Evolutionary conservation across 2,797 vertebrate species (phyloP).

Genomic region (Sebastes nivosus): DNA sequence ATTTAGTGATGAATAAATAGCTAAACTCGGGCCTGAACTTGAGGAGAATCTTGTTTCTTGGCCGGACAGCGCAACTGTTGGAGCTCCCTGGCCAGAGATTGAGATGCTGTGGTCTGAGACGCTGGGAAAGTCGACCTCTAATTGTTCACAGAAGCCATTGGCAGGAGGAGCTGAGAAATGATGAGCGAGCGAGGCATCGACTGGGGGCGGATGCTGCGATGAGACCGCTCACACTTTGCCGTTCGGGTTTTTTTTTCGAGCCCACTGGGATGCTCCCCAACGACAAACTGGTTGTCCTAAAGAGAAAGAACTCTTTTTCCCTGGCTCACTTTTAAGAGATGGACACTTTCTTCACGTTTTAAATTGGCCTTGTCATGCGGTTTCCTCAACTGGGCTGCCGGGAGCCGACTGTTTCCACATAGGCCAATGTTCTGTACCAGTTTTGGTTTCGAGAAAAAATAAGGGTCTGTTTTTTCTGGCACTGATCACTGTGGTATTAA

Average conservation of each 20-base stretch:
- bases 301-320: conserved; percentile 56
- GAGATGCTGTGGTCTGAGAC: conserved; percentile 74
- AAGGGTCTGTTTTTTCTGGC: conserved; percentile 72
- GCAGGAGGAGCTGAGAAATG: conserved; percentile 69
- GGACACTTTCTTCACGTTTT: conserved; percentile 78
- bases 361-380: conserved; percentile 81
- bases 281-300: conserved; percentile 60
- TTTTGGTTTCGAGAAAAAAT: conserved; percentile 68
- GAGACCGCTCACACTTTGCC: conserved; percentile 49
- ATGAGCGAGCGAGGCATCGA: conserved; percentile 64
- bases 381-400: conserved; percentile 77
- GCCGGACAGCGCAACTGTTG: conserved; percentile 31
- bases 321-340: conserved; percentile 70
- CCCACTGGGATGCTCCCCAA: conserved; percentile 68
- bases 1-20: conserved; percentile 33
- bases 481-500: conserved; percentile 66
- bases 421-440: conserved; percentile 64
- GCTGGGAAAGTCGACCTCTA: conserved; percentile 80
- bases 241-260: conserved; percentile 40
- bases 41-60: conserved; percentile 55
- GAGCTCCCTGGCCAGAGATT: conserved; percentile 60
- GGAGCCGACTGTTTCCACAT: conserved; percentile 73
- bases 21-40: conserved; percentile 29
- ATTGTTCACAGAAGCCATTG: conserved; percentile 83
- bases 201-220: conserved; percentile 50